Percentiles rank a stretch among this genome's conserved stretches.
These are phyloP conservation scores for Axea sp. DNA, from an alignment of 2,888 invertebrate species.

Conservation along the genomic window DNA sequence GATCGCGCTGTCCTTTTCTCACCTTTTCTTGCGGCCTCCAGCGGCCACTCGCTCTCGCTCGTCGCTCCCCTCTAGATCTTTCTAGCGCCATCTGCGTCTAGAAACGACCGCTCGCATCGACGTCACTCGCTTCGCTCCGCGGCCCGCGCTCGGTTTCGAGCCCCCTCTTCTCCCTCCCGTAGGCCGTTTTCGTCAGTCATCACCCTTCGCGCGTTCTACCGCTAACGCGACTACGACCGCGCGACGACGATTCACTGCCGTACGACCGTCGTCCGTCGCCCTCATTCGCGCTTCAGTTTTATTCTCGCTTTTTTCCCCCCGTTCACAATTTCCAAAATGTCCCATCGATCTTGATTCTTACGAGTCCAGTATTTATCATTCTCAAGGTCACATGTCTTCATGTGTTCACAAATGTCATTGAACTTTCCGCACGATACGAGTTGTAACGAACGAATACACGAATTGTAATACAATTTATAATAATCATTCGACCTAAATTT, in stretches of 20 bases:
- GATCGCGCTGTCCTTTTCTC: constrained; percentile 5
- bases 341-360: too few species aligned
- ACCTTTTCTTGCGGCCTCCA: constrained; percentile 17
- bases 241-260: constrained; percentile 25
- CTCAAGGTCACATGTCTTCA: too few species aligned
- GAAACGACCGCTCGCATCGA: constrained; percentile 1
- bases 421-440: too few species aligned
- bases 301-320: too few species aligned
- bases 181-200: neutral
- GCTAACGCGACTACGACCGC: neutral
- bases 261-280: neutral
- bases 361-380: too few species aligned
- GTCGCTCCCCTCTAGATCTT: constrained; percentile 20
- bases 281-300: too few species aligned
- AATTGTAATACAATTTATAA: too few species aligned
- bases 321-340: too few species aligned
- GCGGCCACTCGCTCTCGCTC: constrained; percentile 17
- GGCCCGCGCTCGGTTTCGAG: neutral
- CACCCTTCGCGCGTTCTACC: neutral
- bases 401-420: too few species aligned
- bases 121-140: neutral
- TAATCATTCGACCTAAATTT: too few species aligned
- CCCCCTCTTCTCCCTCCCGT: too few species aligned
- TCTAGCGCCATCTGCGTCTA: constrained; percentile 29
- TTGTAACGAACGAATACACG: too few species aligned